Evolutionary conservation across 2,113 vertebrate species (phyloP), one percentile per base, ranked within the genome.

Genomic region (Daubentonia madagascariensis): DNA sequence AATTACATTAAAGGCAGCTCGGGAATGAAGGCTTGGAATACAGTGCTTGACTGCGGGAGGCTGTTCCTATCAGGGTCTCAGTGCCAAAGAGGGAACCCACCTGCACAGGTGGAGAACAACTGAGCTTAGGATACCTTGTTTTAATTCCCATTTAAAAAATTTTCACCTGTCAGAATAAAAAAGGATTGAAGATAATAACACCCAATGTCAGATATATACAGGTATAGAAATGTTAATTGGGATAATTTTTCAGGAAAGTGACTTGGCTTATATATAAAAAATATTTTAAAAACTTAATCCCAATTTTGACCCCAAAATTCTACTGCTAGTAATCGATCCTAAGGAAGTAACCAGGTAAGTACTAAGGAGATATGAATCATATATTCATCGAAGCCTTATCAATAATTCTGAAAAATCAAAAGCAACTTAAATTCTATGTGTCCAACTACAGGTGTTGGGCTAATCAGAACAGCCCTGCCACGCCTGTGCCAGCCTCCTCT

Each of bases 41-140:
- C 8, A 1, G 17, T 0, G 37, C n/a, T 1, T 18, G 45, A 0
- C 0, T 9, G 59, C 4, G 2, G 2, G 16, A n/a, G 40, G 16
- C 30, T 2, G 2, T 5, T 17, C n/a, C 70, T 11, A 25, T 6
- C n/a, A 48, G 13, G 9, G 20, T 50, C n/a, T 79, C 43, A 4
- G 6, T 1, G 16, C 8, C 1, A 6, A 54, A 13, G 30, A 73
- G 32, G 8, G 48, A n/a, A 8, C 12, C 10, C 40, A 22, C 12
- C 17, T 5, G 4, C 18, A 37, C 2, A 25, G 18, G 4, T 10
- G 68, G 63, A 78, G 18, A 40, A 32, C 6, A 45, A 30, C 12
- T 50, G 57, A 28, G 73, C 45, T 3, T 12, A 45, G 23, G 3
- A 32, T 17, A 54, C 43, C 35, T 63, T 28, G 35, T 28, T 75